These are phyloP conservation scores for roundworm (Caenorhabditis elegans) DNA, from an alignment of 1,140 invertebrate genomes.

Conservation along the genomic window DNA sequence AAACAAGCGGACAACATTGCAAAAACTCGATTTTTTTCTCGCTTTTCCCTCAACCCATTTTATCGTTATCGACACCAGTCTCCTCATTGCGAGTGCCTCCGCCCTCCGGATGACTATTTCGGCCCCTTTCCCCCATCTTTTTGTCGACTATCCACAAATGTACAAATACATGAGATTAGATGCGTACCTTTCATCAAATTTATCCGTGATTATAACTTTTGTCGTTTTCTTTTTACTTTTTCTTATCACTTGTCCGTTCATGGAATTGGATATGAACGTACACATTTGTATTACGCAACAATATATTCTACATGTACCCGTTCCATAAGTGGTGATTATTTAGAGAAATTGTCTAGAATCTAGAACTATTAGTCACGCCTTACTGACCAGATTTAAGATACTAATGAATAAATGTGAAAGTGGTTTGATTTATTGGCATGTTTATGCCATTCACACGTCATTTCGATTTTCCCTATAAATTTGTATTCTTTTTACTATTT, in stretches of 20 bases:
- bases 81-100: slow-evolving; percentile 12
- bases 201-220: neutral
- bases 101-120: slow-evolving; percentile 18
- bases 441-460: neutral
- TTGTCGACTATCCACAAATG: slow-evolving; percentile 24
- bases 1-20: slow-evolving; percentile 23
- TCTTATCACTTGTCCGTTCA: neutral
- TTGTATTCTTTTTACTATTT: neutral
- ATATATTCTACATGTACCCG: neutral
- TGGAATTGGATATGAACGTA: neutral
- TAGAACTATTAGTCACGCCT: slow-evolving; percentile 23
- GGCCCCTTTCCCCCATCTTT: neutral
- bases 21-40: slow-evolving; percentile 33
- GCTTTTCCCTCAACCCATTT: slow-evolving; percentile 29
- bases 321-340: neutral
- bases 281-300: neutral
- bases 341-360: neutral
- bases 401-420: neutral
- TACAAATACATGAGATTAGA: neutral
- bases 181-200: neutral
- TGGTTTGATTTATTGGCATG: slow-evolving; percentile 23
- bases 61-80: slow-evolving; percentile 29
- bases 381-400: slow-evolving; percentile 8
- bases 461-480: slow-evolving; percentile 1
- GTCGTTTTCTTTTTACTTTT: neutral